phyloP scores from a whole-genome alignment of 2,797 vertebrate species.

The Xiphorhynchus erythropygius region DNA sequence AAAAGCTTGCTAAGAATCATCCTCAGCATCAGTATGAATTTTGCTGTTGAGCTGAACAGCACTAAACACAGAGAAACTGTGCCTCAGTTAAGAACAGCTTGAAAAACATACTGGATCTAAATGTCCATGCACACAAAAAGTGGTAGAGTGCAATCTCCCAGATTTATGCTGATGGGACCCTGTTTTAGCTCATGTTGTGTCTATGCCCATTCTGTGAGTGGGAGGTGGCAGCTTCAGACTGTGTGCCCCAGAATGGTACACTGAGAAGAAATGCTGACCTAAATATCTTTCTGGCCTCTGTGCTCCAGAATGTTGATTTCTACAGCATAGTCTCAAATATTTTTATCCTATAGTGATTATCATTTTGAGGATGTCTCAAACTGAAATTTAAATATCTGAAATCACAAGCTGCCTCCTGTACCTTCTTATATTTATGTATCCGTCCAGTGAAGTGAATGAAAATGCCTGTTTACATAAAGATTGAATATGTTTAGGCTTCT shows the following conservation, averaged over 20 bases:
- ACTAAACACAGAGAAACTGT: background rate
- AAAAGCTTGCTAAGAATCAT: background rate
- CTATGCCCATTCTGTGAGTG: background rate
- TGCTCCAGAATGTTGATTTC: background rate
- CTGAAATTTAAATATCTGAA: background rate
- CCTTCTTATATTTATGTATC: background rate
- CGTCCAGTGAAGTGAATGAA: background rate
- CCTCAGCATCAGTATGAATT: background rate
- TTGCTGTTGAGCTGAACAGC: background rate
- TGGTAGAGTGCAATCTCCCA: background rate
- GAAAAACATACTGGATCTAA: background rate
- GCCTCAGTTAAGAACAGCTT: background rate
- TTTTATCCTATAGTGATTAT: background rate
- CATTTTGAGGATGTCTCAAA: background rate
- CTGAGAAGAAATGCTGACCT: background rate
- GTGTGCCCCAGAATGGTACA: background rate
- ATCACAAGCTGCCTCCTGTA: background rate
- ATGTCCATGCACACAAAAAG: background rate
- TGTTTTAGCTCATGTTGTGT: background rate
- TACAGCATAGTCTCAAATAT: background rate
- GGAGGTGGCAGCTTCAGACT: background rate
- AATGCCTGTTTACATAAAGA: background rate
- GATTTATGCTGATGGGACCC: background rate
- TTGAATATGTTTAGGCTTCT: background rate
- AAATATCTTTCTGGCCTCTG: background rate